Base-by-base conservation (phyloP, 2,888 invertebrate species). In the Epirrhoe alternata region DNA sequence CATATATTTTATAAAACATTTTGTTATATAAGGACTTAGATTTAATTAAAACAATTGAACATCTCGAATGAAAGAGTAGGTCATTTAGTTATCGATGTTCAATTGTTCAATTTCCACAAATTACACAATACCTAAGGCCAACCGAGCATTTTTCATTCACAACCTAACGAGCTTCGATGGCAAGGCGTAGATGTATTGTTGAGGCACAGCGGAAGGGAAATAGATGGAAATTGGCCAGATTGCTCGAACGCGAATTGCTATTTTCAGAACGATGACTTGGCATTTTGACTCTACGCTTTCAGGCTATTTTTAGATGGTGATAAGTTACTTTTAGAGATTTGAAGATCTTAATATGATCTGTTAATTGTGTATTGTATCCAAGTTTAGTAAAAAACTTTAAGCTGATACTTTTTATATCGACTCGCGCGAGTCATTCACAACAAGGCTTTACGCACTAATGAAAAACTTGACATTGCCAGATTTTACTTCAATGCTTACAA, bases 171-270 rank as follows among this genome's bases (percentile, higher is more conserved):
- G 64, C 38, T 51, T 47, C 47, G 51, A 67, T 64, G 58, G 49
- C 50, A 53, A 61, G 55, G 61, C 61, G 42, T 49, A 53, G 60
- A 64, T 64, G 58, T 61, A 64, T 66, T 64, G 60, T 66, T 49
- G 63, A 50, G 47, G 52, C 61, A 51, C 54, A 42, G 63, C 55
- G 56, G 60, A 64, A 58, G 49, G 67, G 67, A 70, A 70, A 70
- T 67, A 51, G 70, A 62, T 66, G 67, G 60, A 67, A 70, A 70
- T 67, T 67, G 70, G 64, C 54, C 67, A 56, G 62, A 70, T 67
- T 67, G 64, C 59, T 30, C 33, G 50, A 64, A 62, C 60, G 60
- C 57, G 50, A 57, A 64, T 59, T 58, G 60, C 68, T 68, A 68
- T 68, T 68, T 68, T 58, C 42, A 61, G 61, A 64, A 57, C 61